Conservation (phyloP, 92 coral and sea anemone genomes). For the Zoanthus sociatus region DNA sequence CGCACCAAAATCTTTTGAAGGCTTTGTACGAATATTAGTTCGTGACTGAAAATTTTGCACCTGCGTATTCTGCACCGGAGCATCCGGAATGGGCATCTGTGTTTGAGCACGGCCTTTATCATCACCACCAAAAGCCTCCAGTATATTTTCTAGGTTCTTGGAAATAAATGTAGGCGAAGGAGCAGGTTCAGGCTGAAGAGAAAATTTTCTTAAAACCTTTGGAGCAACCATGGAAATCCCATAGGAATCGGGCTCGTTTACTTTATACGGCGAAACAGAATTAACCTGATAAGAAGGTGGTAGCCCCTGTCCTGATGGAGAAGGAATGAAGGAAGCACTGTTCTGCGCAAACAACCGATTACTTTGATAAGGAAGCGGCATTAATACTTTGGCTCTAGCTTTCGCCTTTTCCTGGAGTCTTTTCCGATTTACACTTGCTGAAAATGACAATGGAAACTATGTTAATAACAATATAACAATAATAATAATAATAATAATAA, state of each 20-base stretch:
- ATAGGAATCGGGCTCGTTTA: not conserved
- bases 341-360: not conserved
- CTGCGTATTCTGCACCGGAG: not conserved
- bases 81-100: not conserved
- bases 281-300: not conserved
- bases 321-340: not conserved
- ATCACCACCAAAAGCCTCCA: slow-evolving; percentile 33
- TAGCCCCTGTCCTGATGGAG: not conserved
- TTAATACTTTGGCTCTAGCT: not conserved
- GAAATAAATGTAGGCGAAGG: slow-evolving; percentile 18
- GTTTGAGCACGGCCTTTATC: not conserved
- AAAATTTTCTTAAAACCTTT: not conserved
- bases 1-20: not conserved
- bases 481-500: not conserved
- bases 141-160: slow-evolving; percentile 36
- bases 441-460: not conserved
- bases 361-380: slow-evolving; percentile 3
- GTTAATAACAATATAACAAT: not conserved
- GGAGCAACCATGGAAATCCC: not conserved
- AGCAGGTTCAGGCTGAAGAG: slow-evolving; percentile 10
- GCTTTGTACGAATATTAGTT: not conserved
- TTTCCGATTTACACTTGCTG: slow-evolving; percentile 16
- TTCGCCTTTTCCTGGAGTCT: not conserved
- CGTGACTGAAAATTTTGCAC: not conserved
- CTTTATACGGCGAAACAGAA: not conserved